Evolutionary conservation across 1,140 invertebrate species (phyloP).

Genomic region (Myzus persicae): DNA sequence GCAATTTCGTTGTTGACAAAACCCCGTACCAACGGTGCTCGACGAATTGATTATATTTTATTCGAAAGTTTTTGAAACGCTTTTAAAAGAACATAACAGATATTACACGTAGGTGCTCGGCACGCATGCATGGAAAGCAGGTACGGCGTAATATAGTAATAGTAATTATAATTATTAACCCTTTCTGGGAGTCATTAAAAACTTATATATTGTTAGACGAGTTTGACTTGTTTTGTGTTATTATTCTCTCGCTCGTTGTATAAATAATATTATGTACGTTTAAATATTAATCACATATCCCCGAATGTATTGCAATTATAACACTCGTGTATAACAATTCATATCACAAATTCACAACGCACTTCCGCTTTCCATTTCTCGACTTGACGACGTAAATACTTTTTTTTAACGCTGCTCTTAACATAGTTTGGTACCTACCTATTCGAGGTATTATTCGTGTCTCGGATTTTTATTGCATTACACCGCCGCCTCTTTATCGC

Average conservation of each 20-base stretch:
- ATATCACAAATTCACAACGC: neutral
- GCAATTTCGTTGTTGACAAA: neutral
- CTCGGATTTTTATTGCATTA: no score
- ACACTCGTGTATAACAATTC: neutral
- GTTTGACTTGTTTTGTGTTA: neutral
- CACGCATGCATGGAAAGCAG: neutral
- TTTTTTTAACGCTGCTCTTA: no score
- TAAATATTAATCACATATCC: neutral
- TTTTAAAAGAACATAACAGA: neutral
- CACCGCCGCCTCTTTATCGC: no score
- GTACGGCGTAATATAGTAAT: neutral
- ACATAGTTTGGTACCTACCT: no score
- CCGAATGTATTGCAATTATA: neutral
- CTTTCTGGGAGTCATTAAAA: slow-evolving; percentile 8
- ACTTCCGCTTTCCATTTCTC: neutral
- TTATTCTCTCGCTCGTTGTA: neutral
- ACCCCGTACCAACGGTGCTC: neutral
- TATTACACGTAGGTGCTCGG: neutral
- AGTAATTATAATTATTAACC: neutral
- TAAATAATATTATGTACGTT: neutral
- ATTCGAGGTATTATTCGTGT: no score
- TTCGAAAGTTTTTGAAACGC: neutral
- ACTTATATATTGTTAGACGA: neutral
- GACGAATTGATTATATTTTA: neutral
- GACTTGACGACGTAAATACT: neutral